Evolutionary conservation across 1,140 invertebrate species (phyloP).

Genomic region (Drosophila ogumai): DNA sequence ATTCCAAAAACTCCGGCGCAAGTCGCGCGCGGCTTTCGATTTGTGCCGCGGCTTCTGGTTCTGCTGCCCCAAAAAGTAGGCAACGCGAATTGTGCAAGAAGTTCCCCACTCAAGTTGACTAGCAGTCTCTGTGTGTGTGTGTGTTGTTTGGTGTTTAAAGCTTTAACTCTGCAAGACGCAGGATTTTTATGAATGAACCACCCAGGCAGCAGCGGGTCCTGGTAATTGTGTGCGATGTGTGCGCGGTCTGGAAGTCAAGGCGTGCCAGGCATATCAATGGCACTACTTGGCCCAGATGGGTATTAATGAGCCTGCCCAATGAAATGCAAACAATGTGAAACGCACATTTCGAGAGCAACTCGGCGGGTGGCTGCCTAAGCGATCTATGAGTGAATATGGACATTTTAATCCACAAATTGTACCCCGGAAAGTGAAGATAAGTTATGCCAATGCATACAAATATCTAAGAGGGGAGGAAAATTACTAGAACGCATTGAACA

Average conservation of each 20-base stretch:
- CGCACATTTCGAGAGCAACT: neutral
- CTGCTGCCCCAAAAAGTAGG: conserved; percentile 63
- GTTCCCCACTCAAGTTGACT: conserved; percentile 6
- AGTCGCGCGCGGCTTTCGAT: conserved; percentile 52
- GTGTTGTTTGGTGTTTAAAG: conserved; percentile 39
- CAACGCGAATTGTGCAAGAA: conserved; percentile 53
- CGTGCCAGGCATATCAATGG: conserved; percentile 68
- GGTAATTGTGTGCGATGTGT: conserved; percentile 33
- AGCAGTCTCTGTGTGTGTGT: conserved; percentile 7
- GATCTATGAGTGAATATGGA: neutral
- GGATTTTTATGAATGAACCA: conserved; percentile 75
- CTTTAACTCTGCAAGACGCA: conserved; percentile 48
- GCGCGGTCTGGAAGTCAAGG: conserved; percentile 38
- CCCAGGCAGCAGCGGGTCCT: conserved; percentile 13
- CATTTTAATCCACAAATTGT: conserved; percentile 2
- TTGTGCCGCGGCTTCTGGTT: conserved; percentile 26
- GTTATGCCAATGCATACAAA: neutral
- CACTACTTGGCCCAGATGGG: conserved; percentile 31
- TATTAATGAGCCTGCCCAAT: conserved; percentile 59
- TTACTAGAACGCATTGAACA: too few species aligned
- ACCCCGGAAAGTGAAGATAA: neutral
- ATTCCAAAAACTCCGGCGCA: conserved; percentile 20
- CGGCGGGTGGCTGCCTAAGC: neutral
- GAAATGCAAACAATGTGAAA: conserved; percentile 49
- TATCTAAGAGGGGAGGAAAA: neutral